Base-by-base conservation (phyloP, 2,888 invertebrate genomes). In the Troides aeacus region DNA sequence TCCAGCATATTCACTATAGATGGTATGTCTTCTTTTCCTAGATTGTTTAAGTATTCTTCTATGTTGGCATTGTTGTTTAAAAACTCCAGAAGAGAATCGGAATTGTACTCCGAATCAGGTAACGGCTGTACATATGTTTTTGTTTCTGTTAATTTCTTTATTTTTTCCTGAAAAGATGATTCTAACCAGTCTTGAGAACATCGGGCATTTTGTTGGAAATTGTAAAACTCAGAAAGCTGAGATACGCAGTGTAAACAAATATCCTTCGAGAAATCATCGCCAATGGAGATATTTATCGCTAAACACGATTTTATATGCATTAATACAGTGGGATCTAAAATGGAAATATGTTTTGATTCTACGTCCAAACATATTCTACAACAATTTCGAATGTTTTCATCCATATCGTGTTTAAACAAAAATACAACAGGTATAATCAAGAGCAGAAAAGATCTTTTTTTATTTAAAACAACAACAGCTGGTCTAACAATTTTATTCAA, bases 101-200 rank as follows among this genome's bases (percentile, higher is more conserved):
- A 92, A 69, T 92, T 92, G 74, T 92, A 92, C 80, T 93, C 92
- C 0, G 90, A 91, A 75, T 91, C 91, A 0, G 92, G 91, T 57
- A 92, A 75, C 0, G 92, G 92, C 72, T 90, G 90, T n/a, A 92
- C 77, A 5, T 82, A 80, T 12, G 81, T 82, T 81, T 90, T 92
- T 1, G 76, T 77, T 77, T 90, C 90, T 3, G 75, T 66, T 0
- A 77, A 72, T 72, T 88, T 92, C 74, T 85, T 88, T 0, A 76
- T 70, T 71, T 85, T 88, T 61, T 84, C 86, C 65, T 88, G 84
- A 1, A 88, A 6, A 18, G 84, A 80, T 18, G 90, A 85, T 72
- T 90, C 89, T 2, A 93, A 77, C 91, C 92, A 91, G 74, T 91
- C 89, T 81, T 91, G 89, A 1, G 92, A 92, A 75, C 86, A 90